Base-by-base conservation (phyloP, 2,888 invertebrate species). In the Crioceris asparagi region DNA sequence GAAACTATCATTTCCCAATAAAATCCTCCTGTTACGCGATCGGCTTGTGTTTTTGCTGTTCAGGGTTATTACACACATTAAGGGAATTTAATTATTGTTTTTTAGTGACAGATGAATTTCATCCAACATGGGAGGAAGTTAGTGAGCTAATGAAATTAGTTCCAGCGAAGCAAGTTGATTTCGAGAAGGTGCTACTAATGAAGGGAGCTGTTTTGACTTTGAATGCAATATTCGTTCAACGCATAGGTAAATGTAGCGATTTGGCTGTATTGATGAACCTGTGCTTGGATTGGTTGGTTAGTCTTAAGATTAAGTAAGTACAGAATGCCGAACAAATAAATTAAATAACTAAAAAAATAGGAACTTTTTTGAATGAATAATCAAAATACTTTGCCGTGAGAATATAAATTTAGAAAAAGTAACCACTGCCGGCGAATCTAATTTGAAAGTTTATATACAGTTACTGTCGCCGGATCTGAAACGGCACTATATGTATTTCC, bases 121-220 rank as follows among this genome's bases (percentile, higher is more conserved):
- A 59, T 40, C 67, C 70, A 19, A 60, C 65, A 3, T 74, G 74
- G 72, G 58, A 57, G 17, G 55, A 65, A 43, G 62, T 69, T 10
- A 47, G 67, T 19, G 54, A 58, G 17, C 52, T 66, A 19, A 41
- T 71, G 7, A 68, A 66, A 36, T 60, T 69, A 7, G 57, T 64
- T 11, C 57, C 63, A 3, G 62, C 67, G 4, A 65, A 69, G 38
- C 69, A 69, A 45, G 62, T 65, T 21, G 66, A 70, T 16, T 53
- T 73, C 10, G 72, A 72, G 47, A 59, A 67, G 40, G 53, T 61
- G 6, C 49, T 74, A 27, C 56, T 74, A 6, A 54, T 64, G 14
- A 70, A 71, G 39, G 71, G 72, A 17, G 64, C 68, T 38, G 55
- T 74, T 37, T 58, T 77, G 14, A 67, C 73, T 0, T 59, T 77